Evolutionary conservation across 2,888 invertebrate genomes (phyloP), one percentile per base, ranked within the genome.

Genomic region (Limnephilus lunatus): DNA sequence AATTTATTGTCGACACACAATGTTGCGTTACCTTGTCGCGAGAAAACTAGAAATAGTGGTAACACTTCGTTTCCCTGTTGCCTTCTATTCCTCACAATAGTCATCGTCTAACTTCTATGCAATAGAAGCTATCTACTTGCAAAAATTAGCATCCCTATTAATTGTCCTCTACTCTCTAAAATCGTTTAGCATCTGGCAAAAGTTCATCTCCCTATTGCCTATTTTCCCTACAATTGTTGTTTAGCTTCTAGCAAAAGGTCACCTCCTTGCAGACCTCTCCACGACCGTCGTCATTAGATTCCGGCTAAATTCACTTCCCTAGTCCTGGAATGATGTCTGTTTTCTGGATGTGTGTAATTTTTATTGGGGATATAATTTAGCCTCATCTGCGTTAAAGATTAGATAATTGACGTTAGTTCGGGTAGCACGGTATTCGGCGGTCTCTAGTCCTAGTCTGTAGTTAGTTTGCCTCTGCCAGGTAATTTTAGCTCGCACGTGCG

Each of bases 401-500:
- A 68, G 68, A 68, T 68, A 68, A 68, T n/a, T 68, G 68, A 25
- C 68, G 68, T 68, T 68, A 68, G 68, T 7, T 68, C 25, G 25
- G 85, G 14, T 15, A 12, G n/a, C 25, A 12, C 39, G 44, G 85
- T 44, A 25, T 35, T 85, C 85, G n/a, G 85, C 39, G 30, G 5
- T 30, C 68, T 31, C 31, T 81, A 15, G 15, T 30, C 30, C 30
- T 48, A n/a, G 82, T 31, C 82, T 35, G 25, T 35, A n/a, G 31
- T 68, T 68, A n/a, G 68, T 44, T n/a, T 19, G 44, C 90, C 15
- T n/a, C n/a, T n/a, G 25, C 44, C 90, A 82, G 90, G 90, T 90
- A 90, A 90, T 48, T 82, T 90, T 90, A 90, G 90, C 90, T 44
- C 48, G 31, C 39, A 31, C 90, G 90, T 89, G 89, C 90, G 90